Conservation (phyloP, 2,888 invertebrate genomes). For the Epicampocera succincta region DNA sequence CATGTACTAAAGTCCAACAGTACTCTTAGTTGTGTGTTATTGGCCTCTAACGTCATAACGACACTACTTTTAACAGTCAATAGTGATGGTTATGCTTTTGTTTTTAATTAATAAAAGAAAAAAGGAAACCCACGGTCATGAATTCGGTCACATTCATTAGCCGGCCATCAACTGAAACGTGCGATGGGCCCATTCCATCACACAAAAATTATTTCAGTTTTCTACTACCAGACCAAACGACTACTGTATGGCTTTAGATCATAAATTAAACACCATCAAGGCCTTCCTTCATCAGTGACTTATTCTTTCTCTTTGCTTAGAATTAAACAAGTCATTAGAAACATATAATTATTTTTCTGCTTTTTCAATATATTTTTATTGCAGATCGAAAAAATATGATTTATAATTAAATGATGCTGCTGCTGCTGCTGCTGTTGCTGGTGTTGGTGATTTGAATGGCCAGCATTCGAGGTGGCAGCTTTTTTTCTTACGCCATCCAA, state of each 20-base stretch:
- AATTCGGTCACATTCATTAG: not conserved
- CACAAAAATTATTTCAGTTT: constrained; percentile 2
- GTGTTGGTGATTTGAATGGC: constrained; percentile 31
- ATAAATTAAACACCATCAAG: constrained; percentile 42
- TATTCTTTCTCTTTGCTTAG: not conserved
- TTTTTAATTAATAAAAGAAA: constrained; percentile 47
- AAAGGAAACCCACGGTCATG: constrained; percentile 3
- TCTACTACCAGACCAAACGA: constrained; percentile 9
- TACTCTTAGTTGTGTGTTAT: not conserved
- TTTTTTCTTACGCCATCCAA: constrained; percentile 1
- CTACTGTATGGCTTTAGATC: constrained; percentile 18
- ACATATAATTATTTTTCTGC: constrained; percentile 16
- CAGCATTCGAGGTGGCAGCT: constrained; percentile 49
- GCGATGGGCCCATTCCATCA: constrained; percentile 17
- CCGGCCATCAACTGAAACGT: not conserved
- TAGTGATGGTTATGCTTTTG: constrained; percentile 25
- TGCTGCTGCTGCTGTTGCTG: too few species aligned
- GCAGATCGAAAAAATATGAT: constrained; percentile 16
- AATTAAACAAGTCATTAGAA: constrained; percentile 64
- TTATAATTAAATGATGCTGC: constrained; percentile 53
- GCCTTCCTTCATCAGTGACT: constrained; percentile 45
- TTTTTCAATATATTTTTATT: constrained; percentile 16
- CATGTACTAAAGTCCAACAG: constrained; percentile 15
- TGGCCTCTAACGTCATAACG: constrained; percentile 41
- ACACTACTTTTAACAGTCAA: constrained; percentile 30